Evolutionary conservation across 2,113 vertebrate species (phyloP).

Genomic region (Rhynchomys soricoides): DNA sequence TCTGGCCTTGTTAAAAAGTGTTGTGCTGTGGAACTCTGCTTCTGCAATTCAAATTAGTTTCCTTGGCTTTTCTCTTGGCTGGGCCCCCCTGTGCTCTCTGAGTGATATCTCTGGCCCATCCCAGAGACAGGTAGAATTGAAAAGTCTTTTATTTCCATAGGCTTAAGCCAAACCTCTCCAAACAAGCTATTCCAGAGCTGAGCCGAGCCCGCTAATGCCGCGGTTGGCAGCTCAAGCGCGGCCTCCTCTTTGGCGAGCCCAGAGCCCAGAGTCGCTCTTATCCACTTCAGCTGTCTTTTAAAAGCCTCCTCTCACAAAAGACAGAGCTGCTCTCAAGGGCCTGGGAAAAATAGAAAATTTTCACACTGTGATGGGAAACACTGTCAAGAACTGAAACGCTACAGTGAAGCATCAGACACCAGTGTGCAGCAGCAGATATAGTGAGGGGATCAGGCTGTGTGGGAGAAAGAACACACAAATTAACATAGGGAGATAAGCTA

Average conservation of each 20-base stretch:
- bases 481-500: neutral
- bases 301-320: slow-evolving; percentile 77
- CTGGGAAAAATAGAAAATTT: slow-evolving; percentile 81
- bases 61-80: slow-evolving; percentile 57
- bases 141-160: slow-evolving; percentile 75
- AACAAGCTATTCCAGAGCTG: slow-evolving; percentile 61
- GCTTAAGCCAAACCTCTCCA: slow-evolving; percentile 64
- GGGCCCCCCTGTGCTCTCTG: slow-evolving; percentile 11
- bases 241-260: slow-evolving; percentile 57
- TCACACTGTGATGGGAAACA: slow-evolving; percentile 77
- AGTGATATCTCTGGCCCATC: slow-evolving; percentile 50
- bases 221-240: slow-evolving; percentile 47
- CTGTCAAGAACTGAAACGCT: slow-evolving; percentile 68
- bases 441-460: neutral
- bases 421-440: slow-evolving; percentile 37
- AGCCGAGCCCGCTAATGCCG: slow-evolving; percentile 43
- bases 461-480: neutral
- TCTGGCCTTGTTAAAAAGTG: slow-evolving; percentile 33
- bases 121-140: slow-evolving; percentile 61
- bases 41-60: slow-evolving; percentile 56
- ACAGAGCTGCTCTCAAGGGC: slow-evolving; percentile 77
- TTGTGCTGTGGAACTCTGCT: neutral
- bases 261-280: slow-evolving; percentile 38
- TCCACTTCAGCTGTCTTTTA: slow-evolving; percentile 78
- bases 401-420: slow-evolving; percentile 54